Percentiles rank a stretch among this genome's conserved stretches.
phyloP scores from a whole-genome alignment of 2,113 vertebrate genomes.

The Nesoenas mayeri region DNA sequence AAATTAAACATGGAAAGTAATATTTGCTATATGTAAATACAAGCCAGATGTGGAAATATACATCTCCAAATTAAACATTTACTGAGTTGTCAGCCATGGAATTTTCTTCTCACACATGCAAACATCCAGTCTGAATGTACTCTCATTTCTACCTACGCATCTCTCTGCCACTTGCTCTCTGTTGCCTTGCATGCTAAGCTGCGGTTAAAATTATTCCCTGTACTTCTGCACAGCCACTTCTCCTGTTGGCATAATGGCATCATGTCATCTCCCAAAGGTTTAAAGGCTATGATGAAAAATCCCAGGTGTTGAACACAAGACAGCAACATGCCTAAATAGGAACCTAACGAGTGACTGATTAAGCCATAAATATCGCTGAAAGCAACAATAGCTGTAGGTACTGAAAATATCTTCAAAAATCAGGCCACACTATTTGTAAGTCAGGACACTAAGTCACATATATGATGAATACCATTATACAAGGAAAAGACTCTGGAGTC shows the following conservation, averaged over 20 bases:
- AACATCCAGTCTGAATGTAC: neutral
- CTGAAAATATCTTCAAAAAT: neutral
- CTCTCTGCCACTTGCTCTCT: neutral
- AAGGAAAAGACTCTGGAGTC: neutral
- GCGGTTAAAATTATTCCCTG: neutral
- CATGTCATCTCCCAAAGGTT: neutral
- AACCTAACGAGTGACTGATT: accelerated
- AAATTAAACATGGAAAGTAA: constrained; percentile 18
- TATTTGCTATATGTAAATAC: constrained; percentile 57
- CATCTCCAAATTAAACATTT: constrained; percentile 66
- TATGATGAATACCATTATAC: accelerated
- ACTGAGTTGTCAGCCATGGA: constrained; percentile 46
- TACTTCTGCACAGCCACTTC: neutral
- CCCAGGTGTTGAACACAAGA: accelerated
- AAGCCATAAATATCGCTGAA: neutral
- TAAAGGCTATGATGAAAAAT: neutral
- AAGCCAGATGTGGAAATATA: constrained; percentile 52
- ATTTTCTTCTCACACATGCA: constrained; percentile 23
- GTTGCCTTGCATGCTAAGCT: neutral
- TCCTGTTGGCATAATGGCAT: neutral
- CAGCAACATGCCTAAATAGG: accelerated
- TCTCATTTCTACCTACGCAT: neutral
- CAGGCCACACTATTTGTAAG: accelerated
- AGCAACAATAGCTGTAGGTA: accelerated
- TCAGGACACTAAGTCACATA: neutral